phyloP scores from a whole-genome alignment of 1,140 invertebrate genomes.

The Drosophila oshimai region DNA sequence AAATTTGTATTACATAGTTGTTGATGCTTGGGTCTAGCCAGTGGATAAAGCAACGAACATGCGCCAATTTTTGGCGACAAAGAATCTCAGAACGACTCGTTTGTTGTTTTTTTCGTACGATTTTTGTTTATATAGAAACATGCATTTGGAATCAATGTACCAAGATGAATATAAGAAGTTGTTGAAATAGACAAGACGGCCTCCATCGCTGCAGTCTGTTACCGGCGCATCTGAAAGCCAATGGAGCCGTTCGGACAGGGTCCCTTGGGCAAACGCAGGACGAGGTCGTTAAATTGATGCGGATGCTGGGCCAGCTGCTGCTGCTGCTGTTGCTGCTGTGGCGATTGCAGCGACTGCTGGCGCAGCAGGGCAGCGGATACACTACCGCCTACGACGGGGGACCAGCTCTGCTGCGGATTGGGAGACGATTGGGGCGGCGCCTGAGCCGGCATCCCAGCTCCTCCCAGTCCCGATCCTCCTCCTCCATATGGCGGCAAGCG shows the following conservation, averaged over 20 bases:
- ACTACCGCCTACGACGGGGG: slow-evolving; percentile 73
- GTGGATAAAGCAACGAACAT: slow-evolving; percentile 11
- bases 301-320: slow-evolving; percentile 33
- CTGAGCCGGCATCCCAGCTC: not conserved
- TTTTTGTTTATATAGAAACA: slow-evolving; percentile 26
- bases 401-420: slow-evolving; percentile 74
- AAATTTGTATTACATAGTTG: slow-evolving; percentile 50
- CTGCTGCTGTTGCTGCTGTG: slow-evolving; percentile 54
- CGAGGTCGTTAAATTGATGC: slow-evolving; percentile 82
- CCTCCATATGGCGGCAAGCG: slow-evolving; percentile 49
- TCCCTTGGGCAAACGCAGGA: slow-evolving; percentile 84
- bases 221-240: slow-evolving; percentile 85
- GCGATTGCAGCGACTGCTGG: slow-evolving; percentile 65
- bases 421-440: slow-evolving; percentile 1
- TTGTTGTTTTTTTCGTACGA: not conserved
- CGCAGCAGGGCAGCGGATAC: slow-evolving; percentile 70
- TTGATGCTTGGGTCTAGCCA: slow-evolving; percentile 26
- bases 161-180: slow-evolving; percentile 30
- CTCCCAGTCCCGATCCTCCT: slow-evolving; percentile 12
- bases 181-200: slow-evolving; percentile 3
- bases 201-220: slow-evolving; percentile 72
- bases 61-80: slow-evolving; percentile 4
- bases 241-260: slow-evolving; percentile 85
- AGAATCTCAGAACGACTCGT: slow-evolving; percentile 24
- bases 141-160: slow-evolving; percentile 28